Evolutionary conservation across 2,888 invertebrate genomes (phyloP).

Genomic region (Thecocarcelia acutangulata): DNA sequence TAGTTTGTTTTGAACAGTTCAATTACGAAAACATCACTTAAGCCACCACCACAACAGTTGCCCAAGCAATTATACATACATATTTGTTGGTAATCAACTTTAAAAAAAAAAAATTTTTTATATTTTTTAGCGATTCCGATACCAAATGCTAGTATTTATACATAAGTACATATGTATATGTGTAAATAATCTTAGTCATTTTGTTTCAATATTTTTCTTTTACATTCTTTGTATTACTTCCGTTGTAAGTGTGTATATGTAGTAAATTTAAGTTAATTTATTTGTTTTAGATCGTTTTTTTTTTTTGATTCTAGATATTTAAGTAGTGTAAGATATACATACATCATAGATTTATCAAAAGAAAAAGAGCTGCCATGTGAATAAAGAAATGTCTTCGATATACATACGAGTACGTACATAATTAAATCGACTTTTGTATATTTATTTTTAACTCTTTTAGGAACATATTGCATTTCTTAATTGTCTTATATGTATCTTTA

Average conservation of each 20-base stretch:
- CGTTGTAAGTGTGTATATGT: slow-evolving; percentile 33
- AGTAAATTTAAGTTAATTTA: slow-evolving; percentile 64
- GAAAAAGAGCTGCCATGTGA: slow-evolving; percentile 68
- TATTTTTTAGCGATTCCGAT: slow-evolving; percentile 60
- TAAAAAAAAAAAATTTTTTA: slow-evolving; percentile 3
- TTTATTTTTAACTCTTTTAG: slow-evolving; percentile 17
- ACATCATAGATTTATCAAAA: slow-evolving; percentile 18
- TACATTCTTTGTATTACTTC: slow-evolving; percentile 27
- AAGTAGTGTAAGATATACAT: slow-evolving; percentile 46
- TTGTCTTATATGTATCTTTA: slow-evolving; percentile 8
- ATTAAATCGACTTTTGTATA: slow-evolving; percentile 31
- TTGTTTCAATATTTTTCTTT: neutral
- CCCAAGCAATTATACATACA: slow-evolving; percentile 3
- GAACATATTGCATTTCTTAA: slow-evolving; percentile 41
- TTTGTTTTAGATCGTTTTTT: slow-evolving; percentile 43
- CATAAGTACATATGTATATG: slow-evolving; percentile 36
- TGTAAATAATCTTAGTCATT: slow-evolving; percentile 4
- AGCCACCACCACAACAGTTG: slow-evolving; percentile 7
- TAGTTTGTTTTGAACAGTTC: slow-evolving; percentile 55
- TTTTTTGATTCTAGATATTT: slow-evolving; percentile 20
- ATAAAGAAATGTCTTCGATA: slow-evolving; percentile 43
- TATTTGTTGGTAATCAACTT: slow-evolving; percentile 45
- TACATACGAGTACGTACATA: too few relatives aligned
- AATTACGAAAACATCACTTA: slow-evolving; percentile 56
- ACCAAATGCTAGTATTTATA: slow-evolving; percentile 70